Evolutionary conservation across 2,113 vertebrate species (phyloP).

Genomic region (Panthera leo): DNA sequence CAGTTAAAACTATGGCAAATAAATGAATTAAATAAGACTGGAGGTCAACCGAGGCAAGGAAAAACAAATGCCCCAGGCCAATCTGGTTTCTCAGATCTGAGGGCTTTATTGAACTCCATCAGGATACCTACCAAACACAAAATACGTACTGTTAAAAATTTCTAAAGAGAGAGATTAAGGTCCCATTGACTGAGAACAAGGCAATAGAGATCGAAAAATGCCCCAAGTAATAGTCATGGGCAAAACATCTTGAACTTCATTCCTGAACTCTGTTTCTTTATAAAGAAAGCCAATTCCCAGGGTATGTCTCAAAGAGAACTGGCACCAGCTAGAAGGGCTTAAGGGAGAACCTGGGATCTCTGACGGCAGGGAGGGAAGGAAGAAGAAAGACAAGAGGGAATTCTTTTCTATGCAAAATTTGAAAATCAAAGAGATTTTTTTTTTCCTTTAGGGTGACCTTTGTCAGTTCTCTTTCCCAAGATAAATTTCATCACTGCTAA

Average conservation of each 20-base stretch:
- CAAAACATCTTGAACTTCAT: not conserved
- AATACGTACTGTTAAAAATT: not conserved
- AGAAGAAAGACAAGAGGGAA: conserved; percentile 45
- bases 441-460: conserved; percentile 62
- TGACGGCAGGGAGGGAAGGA: not conserved
- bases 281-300: not conserved
- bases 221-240: not conserved
- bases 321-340: not conserved
- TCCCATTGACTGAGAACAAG: not conserved
- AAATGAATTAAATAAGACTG: not conserved
- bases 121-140: not conserved
- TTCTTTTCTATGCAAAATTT: conserved; percentile 58
- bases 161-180: not conserved
- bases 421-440: conserved; percentile 57
- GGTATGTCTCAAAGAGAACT: not conserved
- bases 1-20: not conserved
- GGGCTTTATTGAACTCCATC: not conserved
- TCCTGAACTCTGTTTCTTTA: not conserved
- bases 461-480: conserved; percentile 78
- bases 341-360: not conserved
- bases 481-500: conserved; percentile 85
- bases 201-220: not conserved
- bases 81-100: not conserved
- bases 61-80: not conserved
- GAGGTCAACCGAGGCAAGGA: not conserved